These are phyloP conservation scores for Sus cebifrons DNA, from an alignment of 2,797 vertebrate species.

Conservation along the genomic window DNA sequence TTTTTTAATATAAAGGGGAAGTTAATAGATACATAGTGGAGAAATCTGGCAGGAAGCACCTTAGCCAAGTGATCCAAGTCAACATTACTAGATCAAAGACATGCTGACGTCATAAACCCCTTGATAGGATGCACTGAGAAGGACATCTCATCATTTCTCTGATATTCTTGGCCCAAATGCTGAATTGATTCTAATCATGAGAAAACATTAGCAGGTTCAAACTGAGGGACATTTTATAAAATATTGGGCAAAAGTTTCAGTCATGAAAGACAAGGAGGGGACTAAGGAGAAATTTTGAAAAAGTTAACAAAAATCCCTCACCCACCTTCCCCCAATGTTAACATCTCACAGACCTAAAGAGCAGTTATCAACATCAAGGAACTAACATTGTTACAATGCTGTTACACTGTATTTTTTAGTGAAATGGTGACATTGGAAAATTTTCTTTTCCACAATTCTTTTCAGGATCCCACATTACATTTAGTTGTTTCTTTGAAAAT, in stretches of 20 bases:
- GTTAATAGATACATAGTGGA: not conserved
- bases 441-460: not conserved
- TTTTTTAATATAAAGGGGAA: not conserved
- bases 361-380: not conserved
- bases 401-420: not conserved
- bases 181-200: not conserved
- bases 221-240: not conserved
- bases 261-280: not conserved
- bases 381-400: not conserved
- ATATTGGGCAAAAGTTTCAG: constrained; percentile 23
- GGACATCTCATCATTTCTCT: not conserved
- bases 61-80: not conserved
- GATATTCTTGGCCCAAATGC: not conserved
- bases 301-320: not conserved
- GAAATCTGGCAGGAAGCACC: not conserved
- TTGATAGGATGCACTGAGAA: not conserved
- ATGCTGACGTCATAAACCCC: not conserved
- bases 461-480: not conserved
- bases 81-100: not conserved
- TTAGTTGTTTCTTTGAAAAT: constrained; percentile 50
- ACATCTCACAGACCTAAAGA: not conserved
- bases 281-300: not conserved
- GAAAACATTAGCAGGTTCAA: not conserved
- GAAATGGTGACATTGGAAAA: not conserved
- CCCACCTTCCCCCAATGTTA: not conserved